Percentiles rank a stretch among this genome's conserved stretches.
phyloP scores from a whole-genome alignment of 2,888 invertebrate genomes.

The Drosophila peninsularis region DNA sequence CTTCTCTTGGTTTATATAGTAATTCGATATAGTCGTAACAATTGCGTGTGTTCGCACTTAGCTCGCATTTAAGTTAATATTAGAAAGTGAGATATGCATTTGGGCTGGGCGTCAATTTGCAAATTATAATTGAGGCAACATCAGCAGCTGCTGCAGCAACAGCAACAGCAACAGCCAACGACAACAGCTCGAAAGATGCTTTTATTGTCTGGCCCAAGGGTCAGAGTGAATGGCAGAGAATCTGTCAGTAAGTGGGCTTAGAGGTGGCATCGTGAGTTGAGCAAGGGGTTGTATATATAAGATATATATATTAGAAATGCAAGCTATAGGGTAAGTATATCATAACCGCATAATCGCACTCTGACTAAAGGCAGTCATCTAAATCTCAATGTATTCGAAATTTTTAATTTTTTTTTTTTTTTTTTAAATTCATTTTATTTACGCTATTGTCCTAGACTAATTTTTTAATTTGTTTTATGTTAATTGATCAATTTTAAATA shows the following conservation, averaged over 20 bases:
- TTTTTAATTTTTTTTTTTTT: no score
- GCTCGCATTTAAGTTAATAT: slow-evolving; percentile 18
- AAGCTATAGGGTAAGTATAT: no score
- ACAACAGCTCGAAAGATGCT: slow-evolving; percentile 17
- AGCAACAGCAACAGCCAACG: slow-evolving; percentile 18
- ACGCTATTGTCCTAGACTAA: no score
- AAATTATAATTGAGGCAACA: slow-evolving; percentile 61
- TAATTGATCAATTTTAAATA: no score
- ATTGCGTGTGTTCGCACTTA: slow-evolving; percentile 22
- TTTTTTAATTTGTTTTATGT: no score
- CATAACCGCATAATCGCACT: no score
- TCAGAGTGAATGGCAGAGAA: slow-evolving; percentile 9
- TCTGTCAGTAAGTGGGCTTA: background rate
- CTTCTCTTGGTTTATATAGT: slow-evolving; percentile 8
- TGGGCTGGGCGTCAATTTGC: slow-evolving; percentile 39
- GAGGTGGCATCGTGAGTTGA: slow-evolving; percentile 14
- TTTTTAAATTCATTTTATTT: no score
- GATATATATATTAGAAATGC: background rate
- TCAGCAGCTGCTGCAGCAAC: slow-evolving; percentile 15
- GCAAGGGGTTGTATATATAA: no score
- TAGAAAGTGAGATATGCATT: slow-evolving; percentile 34
- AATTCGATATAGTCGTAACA: slow-evolving; percentile 37
- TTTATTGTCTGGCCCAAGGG: slow-evolving; percentile 31
- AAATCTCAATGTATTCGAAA: no score
- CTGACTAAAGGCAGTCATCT: no score